Percentiles rank a stretch among this genome's conserved stretches.
Evolutionary conservation across 2,888 invertebrate genomes (phyloP).

Genomic region (Lymantria dispar): DNA sequence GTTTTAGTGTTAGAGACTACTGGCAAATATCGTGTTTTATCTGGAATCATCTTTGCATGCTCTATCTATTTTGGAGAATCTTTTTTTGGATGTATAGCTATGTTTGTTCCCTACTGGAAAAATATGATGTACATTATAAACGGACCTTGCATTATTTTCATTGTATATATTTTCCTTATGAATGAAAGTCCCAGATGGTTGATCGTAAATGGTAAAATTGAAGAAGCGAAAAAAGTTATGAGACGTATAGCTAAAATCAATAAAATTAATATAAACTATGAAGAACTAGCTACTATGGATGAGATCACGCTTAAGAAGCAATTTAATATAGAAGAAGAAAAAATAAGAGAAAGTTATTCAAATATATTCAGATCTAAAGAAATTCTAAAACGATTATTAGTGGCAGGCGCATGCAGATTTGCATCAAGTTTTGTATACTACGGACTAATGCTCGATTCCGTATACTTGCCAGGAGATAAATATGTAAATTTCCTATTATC

Average conservation of each 20-base stretch:
- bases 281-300: conserved; percentile 46
- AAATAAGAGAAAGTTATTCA: conserved; percentile 46
- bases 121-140: conserved; percentile 56
- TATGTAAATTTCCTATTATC: conserved; percentile 62
- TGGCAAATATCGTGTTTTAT: conserved; percentile 49
- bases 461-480: conserved; percentile 64
- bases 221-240: conserved; percentile 52
- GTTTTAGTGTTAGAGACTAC: conserved; percentile 65
- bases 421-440: conserved; percentile 64
- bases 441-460: conserved; percentile 64
- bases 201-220: conserved; percentile 54
- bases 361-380: conserved; percentile 54
- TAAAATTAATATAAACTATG: conserved; percentile 47
- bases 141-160: conserved; percentile 52
- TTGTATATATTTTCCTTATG: conserved; percentile 46
- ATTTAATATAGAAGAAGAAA: conserved; percentile 50
- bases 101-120: conserved; percentile 64
- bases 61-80: conserved; percentile 60
- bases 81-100: conserved; percentile 55
- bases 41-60: conserved; percentile 59
- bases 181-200: conserved; percentile 69
- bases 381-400: conserved; percentile 51
- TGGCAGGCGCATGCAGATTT: conserved; percentile 48
- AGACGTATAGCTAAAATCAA: conserved; percentile 50
- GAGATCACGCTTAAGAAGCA: conserved; percentile 45